Evolutionary conservation across 2,797 vertebrate species (phyloP).

Genomic region (Micropoecilia bifurca): DNA sequence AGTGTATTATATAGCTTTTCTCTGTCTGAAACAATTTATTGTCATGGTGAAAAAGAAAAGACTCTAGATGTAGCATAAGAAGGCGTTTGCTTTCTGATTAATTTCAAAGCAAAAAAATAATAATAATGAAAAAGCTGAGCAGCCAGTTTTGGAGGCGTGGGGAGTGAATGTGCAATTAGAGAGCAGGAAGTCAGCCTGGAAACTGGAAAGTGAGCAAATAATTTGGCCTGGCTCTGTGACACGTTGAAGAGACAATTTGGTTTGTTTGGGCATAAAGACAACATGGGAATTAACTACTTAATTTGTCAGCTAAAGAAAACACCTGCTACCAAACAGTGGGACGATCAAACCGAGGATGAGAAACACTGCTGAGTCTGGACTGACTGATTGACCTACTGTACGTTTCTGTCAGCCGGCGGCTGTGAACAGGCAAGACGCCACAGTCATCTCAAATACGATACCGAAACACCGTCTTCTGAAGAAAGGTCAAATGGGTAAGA

Average conservation of each 20-base stretch:
- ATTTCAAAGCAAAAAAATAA: background rate
- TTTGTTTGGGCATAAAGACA: background rate
- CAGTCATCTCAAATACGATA: background rate
- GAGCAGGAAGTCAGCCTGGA: background rate
- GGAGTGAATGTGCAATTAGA: background rate
- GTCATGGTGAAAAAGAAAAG: background rate
- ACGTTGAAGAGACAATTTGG: background rate
- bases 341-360: background rate
- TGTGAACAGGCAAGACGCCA: background rate
- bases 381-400: background rate
- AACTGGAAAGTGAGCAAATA: background rate
- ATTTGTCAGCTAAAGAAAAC: background rate
- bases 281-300: background rate
- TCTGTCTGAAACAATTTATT: background rate
- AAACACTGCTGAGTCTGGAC: background rate
- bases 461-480: background rate
- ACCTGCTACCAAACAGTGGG: conserved; percentile 1
- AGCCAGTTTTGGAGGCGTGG: background rate
- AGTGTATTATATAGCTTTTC: background rate
- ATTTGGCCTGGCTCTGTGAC: background rate
- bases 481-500: background rate
- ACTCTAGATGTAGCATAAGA: background rate
- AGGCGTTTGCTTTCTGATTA: background rate
- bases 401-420: background rate
- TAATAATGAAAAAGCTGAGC: background rate